Evolutionary conservation across 1,140 invertebrate species (phyloP).

Genomic region (Orius insidiosus): DNA sequence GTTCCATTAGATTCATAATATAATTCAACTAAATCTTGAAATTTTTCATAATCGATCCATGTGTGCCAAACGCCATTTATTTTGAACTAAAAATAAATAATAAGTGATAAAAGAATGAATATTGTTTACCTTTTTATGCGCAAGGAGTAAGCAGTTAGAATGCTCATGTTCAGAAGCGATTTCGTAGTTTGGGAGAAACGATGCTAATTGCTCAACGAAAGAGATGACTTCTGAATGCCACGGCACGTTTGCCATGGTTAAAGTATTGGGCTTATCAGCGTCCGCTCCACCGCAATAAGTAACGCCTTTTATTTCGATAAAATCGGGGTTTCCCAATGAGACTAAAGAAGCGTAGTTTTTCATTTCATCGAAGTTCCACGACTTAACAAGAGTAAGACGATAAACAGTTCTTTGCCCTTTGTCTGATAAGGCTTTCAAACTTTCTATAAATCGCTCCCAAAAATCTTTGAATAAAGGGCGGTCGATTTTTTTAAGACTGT

Average conservation of each 20-base stretch:
- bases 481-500: slow-evolving; percentile 46
- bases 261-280: slow-evolving; percentile 33
- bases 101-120: slow-evolving; percentile 3
- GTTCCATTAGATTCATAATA: slow-evolving; percentile 26
- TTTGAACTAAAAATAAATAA: slow-evolving; percentile 28
- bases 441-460: slow-evolving; percentile 41
- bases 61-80: slow-evolving; percentile 38
- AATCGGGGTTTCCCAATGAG: slow-evolving; percentile 39
- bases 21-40: slow-evolving; percentile 31
- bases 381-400: slow-evolving; percentile 42
- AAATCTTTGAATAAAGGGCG: slow-evolving; percentile 43
- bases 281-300: slow-evolving; percentile 36
- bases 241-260: slow-evolving; percentile 49
- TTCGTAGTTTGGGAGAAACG: slow-evolving; percentile 33
- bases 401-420: slow-evolving; percentile 48
- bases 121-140: slow-evolving; percentile 32
- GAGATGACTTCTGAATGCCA: slow-evolving; percentile 44
- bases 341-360: slow-evolving; percentile 41
- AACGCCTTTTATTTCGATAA: slow-evolving; percentile 50
- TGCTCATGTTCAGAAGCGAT: slow-evolving; percentile 46
- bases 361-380: slow-evolving; percentile 42
- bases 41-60: slow-evolving; percentile 44
- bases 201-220: slow-evolving; percentile 33
- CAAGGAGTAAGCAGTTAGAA: slow-evolving; percentile 43
- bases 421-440: slow-evolving; percentile 32